Percentiles rank a stretch among this genome's conserved stretches.
phyloP scores from a whole-genome alignment of 2,888 invertebrate genomes.

The Disparrhopalites patrizii region DNA sequence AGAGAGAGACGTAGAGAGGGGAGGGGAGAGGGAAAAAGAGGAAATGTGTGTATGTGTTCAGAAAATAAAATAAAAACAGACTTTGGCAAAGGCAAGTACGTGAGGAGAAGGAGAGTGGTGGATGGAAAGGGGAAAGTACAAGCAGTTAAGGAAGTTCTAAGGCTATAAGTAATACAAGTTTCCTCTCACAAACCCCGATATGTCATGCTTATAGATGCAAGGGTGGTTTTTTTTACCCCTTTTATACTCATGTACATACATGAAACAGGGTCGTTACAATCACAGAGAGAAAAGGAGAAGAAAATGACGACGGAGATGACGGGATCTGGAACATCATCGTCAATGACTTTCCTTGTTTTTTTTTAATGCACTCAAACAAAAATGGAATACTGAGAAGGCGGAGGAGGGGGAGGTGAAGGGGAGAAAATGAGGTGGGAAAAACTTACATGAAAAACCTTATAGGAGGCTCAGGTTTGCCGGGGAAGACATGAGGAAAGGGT shows the following conservation, averaged over 20 bases:
- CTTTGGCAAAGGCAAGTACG: too few species aligned
- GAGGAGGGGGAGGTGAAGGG: neutral
- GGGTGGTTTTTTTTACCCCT: too few species aligned
- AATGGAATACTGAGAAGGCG: neutral
- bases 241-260: neutral
- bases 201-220: neutral
- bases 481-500: neutral
- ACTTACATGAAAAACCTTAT: too few species aligned
- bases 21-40: too few species aligned
- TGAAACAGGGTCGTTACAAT: neutral
- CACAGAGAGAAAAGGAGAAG: neutral
- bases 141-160: neutral
- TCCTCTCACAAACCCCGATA: neutral
- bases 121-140: neutral
- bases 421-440: neutral
- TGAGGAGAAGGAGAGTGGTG: too few species aligned
- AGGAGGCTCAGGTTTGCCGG: neutral
- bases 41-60: too few species aligned
- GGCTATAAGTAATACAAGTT: neutral
- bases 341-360: constrained; percentile 7
- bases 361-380: constrained; percentile 12
- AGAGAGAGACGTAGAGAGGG: too few species aligned
- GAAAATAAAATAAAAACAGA: too few species aligned
- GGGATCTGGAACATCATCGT: neutral
- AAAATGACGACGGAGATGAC: neutral